Percentiles rank a stretch among this genome's conserved stretches.
phyloP scores from a whole-genome alignment of 1,140 invertebrate species.

The Sycophaga agraensis region DNA sequence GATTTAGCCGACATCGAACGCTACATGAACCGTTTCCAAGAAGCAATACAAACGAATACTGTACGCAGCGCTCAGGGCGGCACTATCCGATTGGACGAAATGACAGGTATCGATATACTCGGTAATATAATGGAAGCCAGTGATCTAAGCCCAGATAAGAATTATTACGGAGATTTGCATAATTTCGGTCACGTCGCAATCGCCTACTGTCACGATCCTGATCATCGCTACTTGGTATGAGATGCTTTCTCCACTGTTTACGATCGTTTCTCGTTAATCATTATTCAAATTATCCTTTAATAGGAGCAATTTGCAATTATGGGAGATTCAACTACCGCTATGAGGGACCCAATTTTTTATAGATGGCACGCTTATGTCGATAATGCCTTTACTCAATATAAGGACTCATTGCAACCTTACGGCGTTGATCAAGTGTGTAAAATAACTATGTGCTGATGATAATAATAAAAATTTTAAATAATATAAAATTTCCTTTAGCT shows the following conservation, averaged over 20 bases:
- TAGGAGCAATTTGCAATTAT: conserved; percentile 60
- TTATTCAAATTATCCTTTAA: no score
- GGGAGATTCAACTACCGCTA: conserved; percentile 71
- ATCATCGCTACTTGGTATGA: conserved; percentile 66
- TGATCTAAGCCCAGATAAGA: conserved; percentile 67
- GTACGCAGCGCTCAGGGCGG: conserved; percentile 54
- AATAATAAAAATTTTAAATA: background rate
- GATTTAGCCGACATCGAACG: conserved; percentile 71
- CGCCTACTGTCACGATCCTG: conserved; percentile 72
- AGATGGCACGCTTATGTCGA: conserved; percentile 80
- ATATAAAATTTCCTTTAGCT: conserved; percentile 53
- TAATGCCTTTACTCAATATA: conserved; percentile 76
- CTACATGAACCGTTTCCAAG: conserved; percentile 74
- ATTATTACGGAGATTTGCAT: conserved; percentile 72
- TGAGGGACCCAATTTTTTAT: conserved; percentile 85
- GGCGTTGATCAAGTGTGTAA: conserved; percentile 52
- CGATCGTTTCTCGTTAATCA: no score
- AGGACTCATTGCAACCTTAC: conserved; percentile 68
- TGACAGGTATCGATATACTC: conserved; percentile 74
- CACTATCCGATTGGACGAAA: conserved; percentile 63
- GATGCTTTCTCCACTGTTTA: background rate
- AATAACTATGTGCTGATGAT: no score
- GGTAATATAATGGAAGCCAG: conserved; percentile 78
- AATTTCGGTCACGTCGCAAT: conserved; percentile 72
- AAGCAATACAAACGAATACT: conserved; percentile 69